phyloP scores from a whole-genome alignment of 2,888 invertebrate genomes.

The Silvanus unidentatus region DNA sequence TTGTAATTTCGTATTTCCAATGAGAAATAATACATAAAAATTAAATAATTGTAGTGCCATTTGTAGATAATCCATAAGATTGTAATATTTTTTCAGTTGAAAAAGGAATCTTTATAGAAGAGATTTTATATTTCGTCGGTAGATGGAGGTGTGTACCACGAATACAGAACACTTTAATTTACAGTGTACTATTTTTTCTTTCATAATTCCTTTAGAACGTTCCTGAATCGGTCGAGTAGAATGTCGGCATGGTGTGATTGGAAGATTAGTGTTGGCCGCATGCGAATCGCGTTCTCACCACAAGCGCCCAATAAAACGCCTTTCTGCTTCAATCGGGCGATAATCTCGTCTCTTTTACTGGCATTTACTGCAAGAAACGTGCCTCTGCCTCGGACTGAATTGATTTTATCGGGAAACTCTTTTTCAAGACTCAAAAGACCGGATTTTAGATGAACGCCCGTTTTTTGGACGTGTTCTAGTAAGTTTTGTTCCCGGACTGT shows the following conservation, averaged over 20 bases:
- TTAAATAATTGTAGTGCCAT: too few species aligned
- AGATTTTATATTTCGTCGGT: too few species aligned
- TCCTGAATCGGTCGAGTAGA: constrained; percentile 74
- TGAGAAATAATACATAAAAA: too few species aligned
- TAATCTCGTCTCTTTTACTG: constrained; percentile 62
- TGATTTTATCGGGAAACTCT: constrained; percentile 64
- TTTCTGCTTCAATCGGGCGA: constrained; percentile 61
- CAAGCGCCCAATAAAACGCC: constrained; percentile 95
- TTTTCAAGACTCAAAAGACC: constrained; percentile 62
- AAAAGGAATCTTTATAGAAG: too few species aligned
- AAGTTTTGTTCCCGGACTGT: constrained; percentile 78
- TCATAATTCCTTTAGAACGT: constrained; percentile 61
- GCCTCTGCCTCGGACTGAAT: constrained; percentile 80
- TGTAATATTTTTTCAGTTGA: too few species aligned
- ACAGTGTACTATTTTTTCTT: too few species aligned
- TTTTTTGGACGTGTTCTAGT: constrained; percentile 61
- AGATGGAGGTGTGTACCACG: too few species aligned
- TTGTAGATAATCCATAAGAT: too few species aligned
- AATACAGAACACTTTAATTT: too few species aligned
- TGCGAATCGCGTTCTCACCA: constrained; percentile 69
- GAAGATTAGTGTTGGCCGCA: constrained; percentile 85
- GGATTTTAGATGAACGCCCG: too few species aligned
- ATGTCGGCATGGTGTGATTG: constrained; percentile 79
- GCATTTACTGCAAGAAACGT: constrained; percentile 81
- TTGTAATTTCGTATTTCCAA: too few species aligned